Percentiles rank a stretch among this genome's conserved stretches.
phyloP scores from a whole-genome alignment of 2,888 invertebrate species.

The Campoletis raptor region DNA sequence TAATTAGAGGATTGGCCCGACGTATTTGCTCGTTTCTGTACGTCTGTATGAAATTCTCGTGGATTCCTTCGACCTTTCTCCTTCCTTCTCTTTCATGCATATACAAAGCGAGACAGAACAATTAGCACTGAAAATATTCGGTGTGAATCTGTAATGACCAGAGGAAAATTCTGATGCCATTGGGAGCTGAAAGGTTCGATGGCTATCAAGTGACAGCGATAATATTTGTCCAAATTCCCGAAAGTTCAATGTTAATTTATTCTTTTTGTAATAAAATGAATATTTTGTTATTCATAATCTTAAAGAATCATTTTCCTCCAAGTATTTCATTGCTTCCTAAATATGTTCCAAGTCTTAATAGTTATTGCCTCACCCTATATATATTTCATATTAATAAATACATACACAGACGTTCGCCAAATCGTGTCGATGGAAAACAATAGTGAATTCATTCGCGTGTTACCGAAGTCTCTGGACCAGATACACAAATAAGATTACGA shows the following conservation, averaged over 20 bases:
- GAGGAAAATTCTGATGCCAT: neutral
- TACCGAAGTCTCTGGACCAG: slow-evolving; percentile 3
- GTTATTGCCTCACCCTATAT: neutral
- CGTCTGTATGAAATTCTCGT: slow-evolving; percentile 41
- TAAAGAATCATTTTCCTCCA: neutral
- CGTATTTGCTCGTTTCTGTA: slow-evolving; percentile 38
- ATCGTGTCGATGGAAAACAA: slow-evolving; percentile 43
- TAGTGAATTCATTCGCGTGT: slow-evolving; percentile 26
- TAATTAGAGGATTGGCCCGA: slow-evolving; percentile 66
- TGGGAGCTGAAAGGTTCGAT: neutral
- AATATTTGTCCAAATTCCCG: neutral
- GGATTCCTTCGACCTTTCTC: slow-evolving; percentile 31
- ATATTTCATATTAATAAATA: neutral
- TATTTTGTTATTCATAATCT: neutral
- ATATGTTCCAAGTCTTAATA: neutral
- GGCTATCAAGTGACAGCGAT: neutral
- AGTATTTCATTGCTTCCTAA: neutral
- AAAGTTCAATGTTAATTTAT: neutral
- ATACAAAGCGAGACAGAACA: neutral
- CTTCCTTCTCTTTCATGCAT: neutral
- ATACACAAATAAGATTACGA: neutral
- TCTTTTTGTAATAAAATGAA: neutral
- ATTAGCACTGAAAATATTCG: neutral
- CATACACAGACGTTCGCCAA: neutral
- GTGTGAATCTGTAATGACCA: neutral